Conservation (phyloP, 1,140 invertebrate species). For the Pteromalus puparum region DNA sequence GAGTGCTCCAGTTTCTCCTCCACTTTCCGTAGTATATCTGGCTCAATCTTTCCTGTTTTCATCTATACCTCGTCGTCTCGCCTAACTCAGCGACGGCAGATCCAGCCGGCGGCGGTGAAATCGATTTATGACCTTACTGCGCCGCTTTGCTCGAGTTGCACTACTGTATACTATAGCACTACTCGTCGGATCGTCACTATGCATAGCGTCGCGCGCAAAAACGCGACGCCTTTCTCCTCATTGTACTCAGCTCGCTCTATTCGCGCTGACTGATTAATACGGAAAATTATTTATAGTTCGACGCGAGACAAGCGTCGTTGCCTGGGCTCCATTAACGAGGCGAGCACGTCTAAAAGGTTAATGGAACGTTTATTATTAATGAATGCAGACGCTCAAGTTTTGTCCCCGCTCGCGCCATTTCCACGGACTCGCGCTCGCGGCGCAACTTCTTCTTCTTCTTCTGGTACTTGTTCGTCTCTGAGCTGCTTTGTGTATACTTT, state of each 20-base stretch:
- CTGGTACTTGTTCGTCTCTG: neutral
- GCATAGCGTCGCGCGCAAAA: neutral
- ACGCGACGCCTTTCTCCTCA: neutral
- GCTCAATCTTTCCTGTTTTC: slow-evolving; percentile 35
- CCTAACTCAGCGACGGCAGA: neutral
- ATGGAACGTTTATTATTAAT: slow-evolving; percentile 27
- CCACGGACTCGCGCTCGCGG: neutral
- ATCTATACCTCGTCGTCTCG: slow-evolving; percentile 12
- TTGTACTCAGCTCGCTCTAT: neutral
- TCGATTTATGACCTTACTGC: neutral
- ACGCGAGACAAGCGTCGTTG: neutral
- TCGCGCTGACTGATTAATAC: slow-evolving; percentile 16
- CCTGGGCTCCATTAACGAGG: neutral
- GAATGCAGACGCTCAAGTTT: slow-evolving; percentile 6
- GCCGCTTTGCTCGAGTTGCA: neutral
- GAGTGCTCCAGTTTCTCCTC: slow-evolving; percentile 40
- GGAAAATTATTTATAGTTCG: slow-evolving; percentile 25
- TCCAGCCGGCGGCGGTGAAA: neutral
- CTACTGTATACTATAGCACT: neutral
- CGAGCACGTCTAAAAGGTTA: slow-evolving; percentile 12
- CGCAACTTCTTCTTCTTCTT: neutral
- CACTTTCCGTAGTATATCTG: slow-evolving; percentile 14
- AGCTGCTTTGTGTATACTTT: too few species aligned
- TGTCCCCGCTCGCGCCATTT: neutral
- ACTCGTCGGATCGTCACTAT: neutral